Evolutionary conservation across 2,888 invertebrate genomes (phyloP), one percentile per base, ranked within the genome.

Genomic region (Leucophenga montana): DNA sequence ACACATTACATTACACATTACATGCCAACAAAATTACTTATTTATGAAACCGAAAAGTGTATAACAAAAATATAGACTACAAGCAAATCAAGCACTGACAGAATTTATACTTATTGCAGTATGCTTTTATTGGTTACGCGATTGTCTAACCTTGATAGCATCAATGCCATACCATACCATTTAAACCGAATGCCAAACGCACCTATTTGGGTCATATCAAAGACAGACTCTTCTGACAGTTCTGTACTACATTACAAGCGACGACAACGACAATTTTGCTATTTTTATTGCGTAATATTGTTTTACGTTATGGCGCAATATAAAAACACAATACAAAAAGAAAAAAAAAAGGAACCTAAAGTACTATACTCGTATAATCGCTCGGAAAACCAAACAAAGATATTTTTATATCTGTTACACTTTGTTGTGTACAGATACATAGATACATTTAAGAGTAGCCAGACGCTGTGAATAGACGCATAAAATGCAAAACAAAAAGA

Each of bases 241-340:
- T n/a, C n/a, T 71, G 61, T 53, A 22, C 33, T 46, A 65, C 65
- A 39, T 67, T 57, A n/a, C n/a, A 27, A 57, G 3, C 5, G 48
- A 48, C 14, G 4, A 48, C 13, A 13, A 3, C 27, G 27, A 64
- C 62, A 48, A 64, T 64, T 64, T 67, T 64, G 46, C 22, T 39
- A 71, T 57, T 77, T 80, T 80, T 83, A 83, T 78, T 67, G 72
- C 72, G 64, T 68, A 71, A 74, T 83, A 82, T 75, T 78, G 68
- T 79, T 80, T 78, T 71, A 77, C 56, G 71, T 69, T 72, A 70
- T 68, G 44, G 20, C 59, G 64, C 66, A 46, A 20, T 33, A 66
- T n/a, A 66, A 39, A 46, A 39, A 67, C 62, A 18, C 14, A 14
- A 13, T 31, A 59, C 22, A 27, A 59, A 53, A 67, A 22, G 27